Base-by-base conservation (phyloP, 2,797 vertebrate genomes). In the Schizopygopsis malacanthus region DNA sequence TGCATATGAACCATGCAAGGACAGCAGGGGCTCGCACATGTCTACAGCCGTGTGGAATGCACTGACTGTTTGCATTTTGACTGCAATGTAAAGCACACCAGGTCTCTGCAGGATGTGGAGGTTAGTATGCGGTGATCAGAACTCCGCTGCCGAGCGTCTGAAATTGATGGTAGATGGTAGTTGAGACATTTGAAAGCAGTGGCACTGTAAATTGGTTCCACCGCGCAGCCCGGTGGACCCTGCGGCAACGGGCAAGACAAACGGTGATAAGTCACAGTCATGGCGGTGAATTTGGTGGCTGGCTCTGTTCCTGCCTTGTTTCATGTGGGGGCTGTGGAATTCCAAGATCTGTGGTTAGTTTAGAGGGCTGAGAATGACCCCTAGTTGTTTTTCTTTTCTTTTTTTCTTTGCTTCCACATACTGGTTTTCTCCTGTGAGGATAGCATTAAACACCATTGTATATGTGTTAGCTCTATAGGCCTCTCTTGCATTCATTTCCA, bases 231-330 rank as follows among this genome's bases (percentile, higher is more conserved):
- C 76, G 80, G 71, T 75, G 90, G 90, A 91, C 89, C 89, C 88
- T 54, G 89, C 84, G 89, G 87, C 92, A 88, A 84, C 85, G 72
- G 87, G 84, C 83, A 90, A 92, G 91, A 93, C 92, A 91, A 91
- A 85, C 82, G 47, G 86, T 67, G 92, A 93, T 92, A 93, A 92
- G 93, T 93, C 89, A 86, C 91, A 91, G 91, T 90, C 90, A 61
- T 77, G 89, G 91, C 67, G 93, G 92, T 91, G 88, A 87, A 89
- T 87, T 84, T 85, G 89, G 91, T 87, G 91, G 91, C 89, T 87
- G 87, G 83, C 88, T 91, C 88, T 87, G 86, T 88, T 91, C 88
- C 87, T 78, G 73, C 81, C 75, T 25, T 73, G 86, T 92, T 92
- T 93, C 88, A 92, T 93, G 91, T 92, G 90, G 90, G 82, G 79